phyloP scores from a whole-genome alignment of 2,888 invertebrate genomes.

The Noctua pronuba region DNA sequence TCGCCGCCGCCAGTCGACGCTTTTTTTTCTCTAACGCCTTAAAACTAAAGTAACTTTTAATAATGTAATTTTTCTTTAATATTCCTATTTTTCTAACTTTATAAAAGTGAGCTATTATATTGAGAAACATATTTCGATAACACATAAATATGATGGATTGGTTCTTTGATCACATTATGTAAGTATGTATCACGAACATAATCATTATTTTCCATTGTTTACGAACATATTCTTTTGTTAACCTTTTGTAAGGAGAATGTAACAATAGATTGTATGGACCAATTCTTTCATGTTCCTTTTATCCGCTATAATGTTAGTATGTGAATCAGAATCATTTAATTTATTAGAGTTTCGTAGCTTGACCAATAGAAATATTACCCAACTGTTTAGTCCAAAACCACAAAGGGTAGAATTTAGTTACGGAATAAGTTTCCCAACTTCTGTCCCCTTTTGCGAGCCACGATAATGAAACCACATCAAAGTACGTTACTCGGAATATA shows the following conservation, averaged over 20 bases:
- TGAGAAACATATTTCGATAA: constrained; percentile 14
- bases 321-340: constrained; percentile 42
- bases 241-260: constrained; percentile 59
- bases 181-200: constrained; percentile 37
- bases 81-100: background rate
- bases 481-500: constrained; percentile 12
- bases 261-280: constrained; percentile 65
- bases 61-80: constrained; percentile 12
- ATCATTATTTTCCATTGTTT: constrained; percentile 65
- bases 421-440: constrained; percentile 31
- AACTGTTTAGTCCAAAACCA: constrained; percentile 7
- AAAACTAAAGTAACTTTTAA: constrained; percentile 39
- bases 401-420: constrained; percentile 1
- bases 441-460: constrained; percentile 17
- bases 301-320: constrained; percentile 40
- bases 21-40: background rate
- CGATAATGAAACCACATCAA: constrained; percentile 48
- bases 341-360: constrained; percentile 41
- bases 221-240: constrained; percentile 65
- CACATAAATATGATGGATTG: constrained; percentile 44
- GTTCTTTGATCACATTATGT: constrained; percentile 36
- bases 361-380: constrained; percentile 11
- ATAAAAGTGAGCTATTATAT: background rate
- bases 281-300: constrained; percentile 61
- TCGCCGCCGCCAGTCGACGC: too few relatives aligned